Percentiles rank a stretch among this genome's conserved stretches.
These are phyloP conservation scores for Lithobates sylvaticus DNA, from an alignment of 2,797 vertebrate species.

Conservation along the genomic window DNA sequence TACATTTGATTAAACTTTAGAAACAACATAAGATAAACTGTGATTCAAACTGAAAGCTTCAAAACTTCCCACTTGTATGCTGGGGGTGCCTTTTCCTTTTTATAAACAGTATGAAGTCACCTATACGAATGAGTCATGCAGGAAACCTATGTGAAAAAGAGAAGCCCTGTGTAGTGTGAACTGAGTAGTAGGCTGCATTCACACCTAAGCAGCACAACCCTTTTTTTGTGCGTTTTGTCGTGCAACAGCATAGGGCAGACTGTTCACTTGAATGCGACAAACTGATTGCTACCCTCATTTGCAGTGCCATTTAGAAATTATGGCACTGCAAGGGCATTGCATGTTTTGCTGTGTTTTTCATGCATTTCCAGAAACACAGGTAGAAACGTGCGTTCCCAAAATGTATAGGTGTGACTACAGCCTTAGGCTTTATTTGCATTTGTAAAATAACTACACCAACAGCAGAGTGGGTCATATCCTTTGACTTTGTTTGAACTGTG, in stretches of 20 bases:
- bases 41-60: slow-evolving; percentile 31
- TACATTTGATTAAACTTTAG: not conserved
- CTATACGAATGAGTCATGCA: slow-evolving; percentile 42
- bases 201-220: too few species aligned
- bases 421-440: not conserved
- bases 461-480: not conserved
- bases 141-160: slow-evolving; percentile 34
- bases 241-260: too few species aligned
- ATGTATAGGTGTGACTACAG: not conserved
- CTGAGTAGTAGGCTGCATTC: too few species aligned
- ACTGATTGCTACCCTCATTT: too few species aligned
- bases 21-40: not conserved
- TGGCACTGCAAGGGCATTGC: too few species aligned
- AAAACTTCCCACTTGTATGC: slow-evolving; percentile 25
- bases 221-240: too few species aligned
- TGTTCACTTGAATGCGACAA: too few species aligned
- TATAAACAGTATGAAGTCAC: slow-evolving; percentile 10
- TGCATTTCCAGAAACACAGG: too few species aligned
- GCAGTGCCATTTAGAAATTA: too few species aligned
- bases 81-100: slow-evolving; percentile 25
- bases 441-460: slow-evolving; percentile 10
- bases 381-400: too few species aligned
- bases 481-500: not conserved
- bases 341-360: too few species aligned
- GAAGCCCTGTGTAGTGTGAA: slow-evolving; percentile 8